A percentile compares a stretch with the other conserved stretches of the same genome.
phyloP scores from a whole-genome alignment of 2,113 vertebrate genomes.

The Vulpes ferrilata region DNA sequence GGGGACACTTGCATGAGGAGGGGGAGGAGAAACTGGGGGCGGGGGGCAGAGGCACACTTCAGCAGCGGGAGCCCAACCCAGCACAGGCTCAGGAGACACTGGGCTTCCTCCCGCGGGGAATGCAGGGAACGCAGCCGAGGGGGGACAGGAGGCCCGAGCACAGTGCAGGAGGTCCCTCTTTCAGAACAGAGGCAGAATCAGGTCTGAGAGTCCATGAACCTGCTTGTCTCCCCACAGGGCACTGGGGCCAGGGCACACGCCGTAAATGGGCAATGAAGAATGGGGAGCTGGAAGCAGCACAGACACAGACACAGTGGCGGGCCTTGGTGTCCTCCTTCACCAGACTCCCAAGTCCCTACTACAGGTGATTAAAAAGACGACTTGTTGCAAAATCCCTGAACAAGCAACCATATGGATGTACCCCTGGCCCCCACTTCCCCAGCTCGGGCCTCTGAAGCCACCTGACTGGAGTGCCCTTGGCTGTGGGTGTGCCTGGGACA shows the following conservation, averaged over 20 bases:
- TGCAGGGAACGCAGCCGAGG: no score
- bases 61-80: background rate
- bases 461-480: fast-evolving
- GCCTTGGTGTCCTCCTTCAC: background rate
- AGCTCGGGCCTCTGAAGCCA: background rate
- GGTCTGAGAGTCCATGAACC: background rate
- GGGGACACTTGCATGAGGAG: background rate
- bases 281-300: background rate
- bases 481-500: background rate
- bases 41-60: background rate
- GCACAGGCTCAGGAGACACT: background rate
- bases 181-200: fast-evolving
- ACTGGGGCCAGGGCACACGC: background rate
- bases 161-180: background rate
- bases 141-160: background rate
- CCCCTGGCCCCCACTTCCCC: background rate
- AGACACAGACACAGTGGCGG: fast-evolving
- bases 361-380: background rate
- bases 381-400: background rate
- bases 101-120: fast-evolving
- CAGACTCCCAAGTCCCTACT: background rate
- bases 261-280: background rate
- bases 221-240: background rate
- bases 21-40: background rate
- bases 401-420: fast-evolving